Conservation (phyloP, 2,113 vertebrate species). For the Phrynosoma blainvillii region DNA sequence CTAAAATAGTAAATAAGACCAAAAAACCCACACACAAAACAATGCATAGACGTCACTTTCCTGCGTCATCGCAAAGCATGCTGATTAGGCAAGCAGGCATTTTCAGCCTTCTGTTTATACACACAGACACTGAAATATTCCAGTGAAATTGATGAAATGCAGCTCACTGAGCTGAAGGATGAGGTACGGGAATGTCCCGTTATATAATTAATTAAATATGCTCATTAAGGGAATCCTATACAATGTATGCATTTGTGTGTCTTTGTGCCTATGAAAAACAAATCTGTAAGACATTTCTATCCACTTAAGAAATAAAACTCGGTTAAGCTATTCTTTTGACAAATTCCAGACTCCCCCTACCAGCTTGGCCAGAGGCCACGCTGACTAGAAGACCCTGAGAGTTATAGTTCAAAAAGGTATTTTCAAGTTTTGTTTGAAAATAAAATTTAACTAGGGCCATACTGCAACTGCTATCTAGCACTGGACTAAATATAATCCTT, state of each 20-base stretch:
- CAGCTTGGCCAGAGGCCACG: no score
- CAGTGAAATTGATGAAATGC: slow-evolving; percentile 18
- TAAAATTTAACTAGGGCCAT: neutral
- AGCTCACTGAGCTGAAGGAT: slow-evolving; percentile 4
- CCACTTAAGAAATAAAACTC: neutral
- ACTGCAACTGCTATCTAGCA: neutral
- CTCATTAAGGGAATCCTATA: neutral
- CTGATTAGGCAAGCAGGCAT: slow-evolving; percentile 17
- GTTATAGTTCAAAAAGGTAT: no score
- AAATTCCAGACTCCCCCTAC: no score
- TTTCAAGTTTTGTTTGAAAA: neutral
- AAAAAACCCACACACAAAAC: neutral
- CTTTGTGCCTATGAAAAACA: neutral
- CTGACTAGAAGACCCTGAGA: no score
- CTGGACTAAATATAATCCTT: neutral
- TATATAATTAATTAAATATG: neutral
- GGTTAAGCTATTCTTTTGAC: no score
- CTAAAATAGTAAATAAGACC: slow-evolving; percentile 20
- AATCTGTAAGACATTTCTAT: neutral
- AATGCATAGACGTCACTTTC: slow-evolving; percentile 22
- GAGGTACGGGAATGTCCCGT: slow-evolving; percentile 3
- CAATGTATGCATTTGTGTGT: neutral
- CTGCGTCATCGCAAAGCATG: slow-evolving; percentile 13
- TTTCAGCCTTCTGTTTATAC: slow-evolving; percentile 29
- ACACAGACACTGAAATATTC: neutral